Evolutionary conservation across 2,888 invertebrate genomes (phyloP).

Genomic region (Tetragonula carbonaria): DNA sequence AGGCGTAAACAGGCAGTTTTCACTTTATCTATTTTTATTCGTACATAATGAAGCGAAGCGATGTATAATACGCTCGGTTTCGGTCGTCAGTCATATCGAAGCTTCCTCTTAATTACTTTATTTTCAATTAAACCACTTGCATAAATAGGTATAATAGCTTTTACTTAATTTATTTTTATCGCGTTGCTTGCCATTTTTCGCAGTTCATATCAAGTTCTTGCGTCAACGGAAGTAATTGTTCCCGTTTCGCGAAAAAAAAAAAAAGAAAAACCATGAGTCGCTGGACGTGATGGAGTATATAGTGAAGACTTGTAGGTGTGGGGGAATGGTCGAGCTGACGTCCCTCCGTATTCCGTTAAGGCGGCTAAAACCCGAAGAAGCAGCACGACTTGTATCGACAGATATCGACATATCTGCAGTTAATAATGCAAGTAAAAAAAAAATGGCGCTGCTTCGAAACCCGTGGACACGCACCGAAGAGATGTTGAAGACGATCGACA

Average conservation of each 20-base stretch:
- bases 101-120: too few relatives aligned
- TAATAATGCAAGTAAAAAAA: constrained; percentile 48
- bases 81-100: too few relatives aligned
- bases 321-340: neutral
- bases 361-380: constrained; percentile 32
- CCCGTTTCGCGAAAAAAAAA: neutral
- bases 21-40: too few relatives aligned
- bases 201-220: too few relatives aligned
- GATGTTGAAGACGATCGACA: constrained; percentile 64
- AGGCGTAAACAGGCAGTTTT: too few relatives aligned
- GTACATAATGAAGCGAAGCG: too few relatives aligned
- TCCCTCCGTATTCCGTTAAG: constrained; percentile 35
- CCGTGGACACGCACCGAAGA: constrained; percentile 60
- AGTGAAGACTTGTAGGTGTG: neutral
- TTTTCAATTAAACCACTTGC: too few relatives aligned
- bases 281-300: neutral
- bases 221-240: neutral
- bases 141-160: too few relatives aligned
- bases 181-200: too few relatives aligned
- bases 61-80: too few relatives aligned
- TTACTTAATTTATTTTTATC: too few relatives aligned
- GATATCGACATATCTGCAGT: constrained; percentile 48
- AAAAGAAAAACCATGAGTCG: neutral
- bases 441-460: constrained; percentile 38
- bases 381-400: too few relatives aligned